A percentile compares a stretch with the other conserved stretches of the same genome.
phyloP scores from a whole-genome alignment of 2,888 invertebrate species.

The Macropis europaea region DNA sequence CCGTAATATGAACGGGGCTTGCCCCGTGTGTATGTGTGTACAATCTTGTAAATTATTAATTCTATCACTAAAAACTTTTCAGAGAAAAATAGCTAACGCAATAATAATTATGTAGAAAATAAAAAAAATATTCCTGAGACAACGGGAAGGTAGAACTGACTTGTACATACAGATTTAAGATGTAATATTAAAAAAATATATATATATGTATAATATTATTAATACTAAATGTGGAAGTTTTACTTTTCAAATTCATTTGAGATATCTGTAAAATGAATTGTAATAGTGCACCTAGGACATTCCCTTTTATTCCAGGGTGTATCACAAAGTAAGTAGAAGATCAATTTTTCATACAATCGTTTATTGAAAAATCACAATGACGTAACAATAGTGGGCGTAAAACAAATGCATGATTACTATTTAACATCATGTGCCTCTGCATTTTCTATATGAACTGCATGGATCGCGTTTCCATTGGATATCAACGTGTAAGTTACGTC shows the following conservation, averaged over 20 bases:
- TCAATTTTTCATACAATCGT: conserved; percentile 43
- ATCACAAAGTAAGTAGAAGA: not conserved
- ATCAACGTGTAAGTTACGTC: conserved; percentile 50
- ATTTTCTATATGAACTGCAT: conserved; percentile 50
- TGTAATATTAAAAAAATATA: conserved; percentile 69
- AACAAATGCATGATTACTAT: conserved; percentile 64
- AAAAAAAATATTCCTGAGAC: conserved; percentile 28
- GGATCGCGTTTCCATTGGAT: conserved; percentile 43
- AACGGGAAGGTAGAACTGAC: conserved; percentile 67
- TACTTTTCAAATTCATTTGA: no score
- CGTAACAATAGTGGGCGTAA: conserved; percentile 67
- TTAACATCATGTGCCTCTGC: conserved; percentile 53
- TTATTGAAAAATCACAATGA: conserved; percentile 75
- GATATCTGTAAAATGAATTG: no score
- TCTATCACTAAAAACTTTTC: conserved; percentile 51
- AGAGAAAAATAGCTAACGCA: conserved; percentile 59
- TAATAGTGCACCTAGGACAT: no score
- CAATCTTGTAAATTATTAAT: conserved; percentile 77
- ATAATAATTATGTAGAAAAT: conserved; percentile 62
- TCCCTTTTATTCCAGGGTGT: not conserved
- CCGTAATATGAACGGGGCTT: conserved; percentile 49
- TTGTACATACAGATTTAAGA: conserved; percentile 75
- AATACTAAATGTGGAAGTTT: conserved; percentile 38
- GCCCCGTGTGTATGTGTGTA: conserved; percentile 69
- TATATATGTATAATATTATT: conserved; percentile 66